Base-by-base conservation (phyloP, 2,113 vertebrate species). In the Catharus minimus region DNA sequence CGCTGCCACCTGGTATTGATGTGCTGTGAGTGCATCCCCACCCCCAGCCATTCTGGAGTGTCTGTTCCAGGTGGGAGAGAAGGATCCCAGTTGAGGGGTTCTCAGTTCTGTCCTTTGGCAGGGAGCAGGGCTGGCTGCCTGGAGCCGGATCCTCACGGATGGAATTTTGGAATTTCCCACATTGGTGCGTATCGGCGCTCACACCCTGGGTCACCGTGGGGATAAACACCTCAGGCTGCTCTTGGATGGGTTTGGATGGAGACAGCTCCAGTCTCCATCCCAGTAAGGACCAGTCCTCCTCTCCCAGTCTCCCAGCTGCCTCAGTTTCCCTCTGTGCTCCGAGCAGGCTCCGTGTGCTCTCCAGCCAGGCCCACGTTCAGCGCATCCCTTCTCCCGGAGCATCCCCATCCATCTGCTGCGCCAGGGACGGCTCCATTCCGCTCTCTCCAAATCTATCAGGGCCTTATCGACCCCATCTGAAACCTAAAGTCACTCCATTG, bases 401-500 rank as follows among this genome's bases (percentile, higher is more conserved):
- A 7, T 28, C 73, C 74, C 92, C 89, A 84, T 92, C 95, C 91
- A 61, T 93, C 95, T 92, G 95, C 94, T 22, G 73, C 22, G 72
- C 20, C 4, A 11, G 74, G 85, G 87, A 61, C n/a, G 61, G 92
- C 95, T 96, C 95, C 68, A 46, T 94, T 91, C 92, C 82, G 7
- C 91, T 89, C 91, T 53, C 95, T 90, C 92, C 95, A 53, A 96
- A 96, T 94, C 96, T 92, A 94, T 95, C 95, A 91, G 89, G 36
- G 36, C 71, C 2, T 92, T 97, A 96, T 96, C 93, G n/a, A 79
- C 17, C 86, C 94, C 83, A 96, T 95, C 96, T 94, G 92, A 95
- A 95, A 69, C 61, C 36, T 92, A 86, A 94, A 96, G 95, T 95
- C 96, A 93, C 94, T 97, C 82, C 94, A 88, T 94, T 88, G 94